These are phyloP conservation scores for Sphenopsis melanotis DNA, from an alignment of 2,797 vertebrate species.

Conservation along the genomic window DNA sequence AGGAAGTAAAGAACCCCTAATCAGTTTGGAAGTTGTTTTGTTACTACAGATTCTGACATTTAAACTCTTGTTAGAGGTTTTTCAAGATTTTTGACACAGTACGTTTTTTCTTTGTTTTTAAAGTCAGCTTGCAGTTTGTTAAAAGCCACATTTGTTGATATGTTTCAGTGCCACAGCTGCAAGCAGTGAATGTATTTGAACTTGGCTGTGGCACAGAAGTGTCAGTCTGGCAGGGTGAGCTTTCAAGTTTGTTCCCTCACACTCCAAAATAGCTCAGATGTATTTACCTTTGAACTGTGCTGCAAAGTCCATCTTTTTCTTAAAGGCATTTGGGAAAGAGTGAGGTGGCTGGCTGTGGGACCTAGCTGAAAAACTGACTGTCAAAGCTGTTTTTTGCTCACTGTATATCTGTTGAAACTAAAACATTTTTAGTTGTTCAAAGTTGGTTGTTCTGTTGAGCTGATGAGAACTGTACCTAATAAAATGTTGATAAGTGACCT, in stretches of 20 bases:
- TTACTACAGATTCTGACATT: not conserved
- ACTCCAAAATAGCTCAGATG: not conserved
- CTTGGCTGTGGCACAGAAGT: not conserved
- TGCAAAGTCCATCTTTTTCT: not conserved
- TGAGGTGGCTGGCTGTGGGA: not conserved
- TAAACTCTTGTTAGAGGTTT: not conserved
- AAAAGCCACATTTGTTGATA: not conserved
- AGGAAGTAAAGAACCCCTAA: not conserved
- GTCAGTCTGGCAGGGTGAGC: not conserved
- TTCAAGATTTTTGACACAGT: not conserved
- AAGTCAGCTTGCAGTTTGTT: not conserved
- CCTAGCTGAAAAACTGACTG: not conserved
- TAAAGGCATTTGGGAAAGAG: not conserved
- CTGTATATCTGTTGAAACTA: not conserved
- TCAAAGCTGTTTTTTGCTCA: not conserved
- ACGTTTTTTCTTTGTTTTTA: not conserved
- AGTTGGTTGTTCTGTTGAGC: not conserved
- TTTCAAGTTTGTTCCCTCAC: not conserved
- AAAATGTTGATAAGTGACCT: not conserved
- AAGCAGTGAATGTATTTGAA: not conserved
- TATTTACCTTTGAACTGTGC: not conserved
- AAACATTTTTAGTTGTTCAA: not conserved
- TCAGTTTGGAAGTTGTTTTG: not conserved
- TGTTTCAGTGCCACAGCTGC: not conserved
- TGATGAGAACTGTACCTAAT: not conserved